Base-by-base conservation (phyloP, 2,888 invertebrate species). In the Oligia fasciuncula region DNA sequence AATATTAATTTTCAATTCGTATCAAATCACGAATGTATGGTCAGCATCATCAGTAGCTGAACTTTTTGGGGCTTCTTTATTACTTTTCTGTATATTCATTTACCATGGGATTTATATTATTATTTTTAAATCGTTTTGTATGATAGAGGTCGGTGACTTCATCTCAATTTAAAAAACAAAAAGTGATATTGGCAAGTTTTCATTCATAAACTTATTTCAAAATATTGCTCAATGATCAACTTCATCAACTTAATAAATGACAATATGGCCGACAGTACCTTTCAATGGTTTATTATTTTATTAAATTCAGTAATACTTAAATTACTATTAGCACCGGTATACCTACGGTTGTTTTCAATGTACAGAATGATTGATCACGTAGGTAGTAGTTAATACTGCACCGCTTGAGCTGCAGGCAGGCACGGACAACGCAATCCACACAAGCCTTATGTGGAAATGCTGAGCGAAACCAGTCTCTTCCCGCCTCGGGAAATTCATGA, bases 401-500 rank as follows among this genome's bases (percentile, higher is more conserved):
- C 86, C 87, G 89, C 87, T 89, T 89, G 86, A 85, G 89, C 87
- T 89, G 91, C 91, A 88, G 84, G 91, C 62, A 80, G 72, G 70
- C 72, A 43, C 46, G 69, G 54, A 72, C 81, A 84, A 79, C 79
- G 83, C 92, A 91, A 91, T 90, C 91, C 91, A 92, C 91, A 90
- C 91, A 91, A 87, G 89, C 90, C 94, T 86, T 95, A 95, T 84
- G 93, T 93, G 94, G 95, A 94, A 94, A 95, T 94, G 91, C 89
- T 92, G 91, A 88, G 86, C 87, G 93, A 87, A 95, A 95, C 95
- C 94, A 91, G 96, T 94, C 92, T 88, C 85, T 91, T 91, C 87
- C 90, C 84, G 92, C 90, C 91, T 89, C 91, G 89, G 92, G 93
- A 94, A 94, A 94, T 91, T 91, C 91, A 91, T 90, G 88, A 92